Base-by-base conservation (phyloP, 2,113 vertebrate species). In the Periophthalmus modestus region DNA sequence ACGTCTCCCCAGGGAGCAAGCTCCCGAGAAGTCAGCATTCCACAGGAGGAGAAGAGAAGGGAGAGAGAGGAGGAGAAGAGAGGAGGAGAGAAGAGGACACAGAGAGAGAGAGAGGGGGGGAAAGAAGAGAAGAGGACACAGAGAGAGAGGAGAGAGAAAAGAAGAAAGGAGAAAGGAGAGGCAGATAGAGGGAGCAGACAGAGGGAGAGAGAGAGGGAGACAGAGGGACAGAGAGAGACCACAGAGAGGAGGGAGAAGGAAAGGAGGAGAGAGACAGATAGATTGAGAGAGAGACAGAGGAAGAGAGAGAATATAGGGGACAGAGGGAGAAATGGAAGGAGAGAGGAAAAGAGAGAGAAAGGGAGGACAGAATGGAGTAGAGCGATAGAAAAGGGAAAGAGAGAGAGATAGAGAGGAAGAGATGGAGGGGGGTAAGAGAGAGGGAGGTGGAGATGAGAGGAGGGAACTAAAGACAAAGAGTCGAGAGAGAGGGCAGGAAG, bases 41-140 rank as follows among this genome's bases (percentile, higher is more conserved):
- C 93, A 91, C 86, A 94, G 91, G 91, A 93, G 91, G 92, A 93
- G 90, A 92, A n/a, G n/a, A n/a, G n/a, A n/a, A n/a, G n/a, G n/a
- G n/a, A n/a, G n/a, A 33, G 78, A 82, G 82, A 70, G 50, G 85
- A 7, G 36, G 36, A 36, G n/a, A 3, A 28, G 28, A 28, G 58
- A 59, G 58, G 83, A 79, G 28, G 28, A 28, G 2, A 28, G 28
- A 2, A 3, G 28, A 28, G n/a, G n/a, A n/a, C n/a, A n/a, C n/a
- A n/a, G n/a, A n/a, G n/a, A n/a, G n/a, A n/a, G n/a, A n/a, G n/a
- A n/a, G n/a, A n/a, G n/a, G n/a, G n/a, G n/a, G n/a, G n/a, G n/a
- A n/a, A n/a, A n/a, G n/a, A n/a, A n/a, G n/a, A n/a, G n/a, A n/a
- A n/a, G n/a, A n/a, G n/a, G n/a, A n/a, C n/a, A 28, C 28, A 28